Evolutionary conservation across 2,113 vertebrate genomes (phyloP), one percentile per base, ranked within the genome.

Genomic region (Sclerurus mexicanus): DNA sequence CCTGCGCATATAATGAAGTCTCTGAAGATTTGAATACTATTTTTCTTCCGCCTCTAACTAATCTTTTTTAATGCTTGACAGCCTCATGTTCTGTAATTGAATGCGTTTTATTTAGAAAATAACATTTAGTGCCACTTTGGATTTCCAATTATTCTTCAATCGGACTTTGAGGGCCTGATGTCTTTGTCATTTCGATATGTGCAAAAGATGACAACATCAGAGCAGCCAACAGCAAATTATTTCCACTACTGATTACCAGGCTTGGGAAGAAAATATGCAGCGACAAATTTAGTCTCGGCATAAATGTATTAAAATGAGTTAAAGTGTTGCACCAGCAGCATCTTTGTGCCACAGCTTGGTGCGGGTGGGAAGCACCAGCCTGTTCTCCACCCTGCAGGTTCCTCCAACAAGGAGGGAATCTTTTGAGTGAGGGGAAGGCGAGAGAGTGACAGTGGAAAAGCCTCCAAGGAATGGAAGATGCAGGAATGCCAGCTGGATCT

Each of bases 111-210:
- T 97, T 98, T 98, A 96, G 96, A 97, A 97, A 96, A 66, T 96
- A 97, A 88, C 91, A 63, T 97, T 97, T 98, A 96, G 82, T 94
- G 96, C 93, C 96, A 96, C 97, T 98, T 97, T 92, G 97, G 96
- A 91, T 98, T 98, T 98, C 96, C 96, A 98, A 93, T 98, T 98
- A 97, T 97, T 95, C 97, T 98, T 97, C 97, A 97, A n/a, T 98
- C 60, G 87, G 96, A 96, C 68, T 86, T 96, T 42, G 68, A 96
- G 95, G 82, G 75, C 64, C 93, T 93, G 94, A 96, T 96, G 83
- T 49, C 97, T 97, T 95, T 97, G 97, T 98, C 95, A 39, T 97
- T 97, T 96, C 16, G 90, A 96, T 96, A 74, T 19, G 86, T 89
- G 88, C 94, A 73, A 83, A 97, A 91, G 96, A 94, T 58, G 93